Evolutionary conservation across 2,797 vertebrate species (phyloP).

Genomic region (Pogoniulus pusillus): DNA sequence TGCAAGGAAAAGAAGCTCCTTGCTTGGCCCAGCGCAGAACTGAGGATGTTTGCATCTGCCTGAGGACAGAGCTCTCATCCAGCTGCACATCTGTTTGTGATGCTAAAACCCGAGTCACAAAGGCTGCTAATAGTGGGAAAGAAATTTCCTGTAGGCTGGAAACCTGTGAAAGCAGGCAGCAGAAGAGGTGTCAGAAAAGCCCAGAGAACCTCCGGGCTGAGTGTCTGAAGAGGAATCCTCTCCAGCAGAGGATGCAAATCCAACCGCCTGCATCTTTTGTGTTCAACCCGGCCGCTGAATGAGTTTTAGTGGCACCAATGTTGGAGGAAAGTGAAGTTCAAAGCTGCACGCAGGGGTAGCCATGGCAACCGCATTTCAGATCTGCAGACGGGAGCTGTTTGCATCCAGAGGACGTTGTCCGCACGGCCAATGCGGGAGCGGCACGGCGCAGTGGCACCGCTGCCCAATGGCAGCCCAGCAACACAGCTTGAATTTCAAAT

Average conservation of each 20-base stretch:
- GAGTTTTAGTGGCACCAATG: slow-evolving; percentile 55
- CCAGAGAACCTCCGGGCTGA: not conserved
- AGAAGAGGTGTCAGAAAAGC: not conserved
- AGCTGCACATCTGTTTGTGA: not conserved
- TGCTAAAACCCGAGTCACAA: not conserved
- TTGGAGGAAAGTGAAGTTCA: slow-evolving; percentile 67
- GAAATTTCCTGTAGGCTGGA: slow-evolving; percentile 2
- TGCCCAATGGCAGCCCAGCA: not conserved
- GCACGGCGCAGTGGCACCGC: slow-evolving; percentile 8
- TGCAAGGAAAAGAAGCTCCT: slow-evolving; percentile 13
- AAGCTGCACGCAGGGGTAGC: slow-evolving; percentile 62
- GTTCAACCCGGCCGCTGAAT: slow-evolving; percentile 34
- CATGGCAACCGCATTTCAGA: slow-evolving; percentile 67
- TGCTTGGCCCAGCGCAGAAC: not conserved
- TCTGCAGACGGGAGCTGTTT: slow-evolving; percentile 59
- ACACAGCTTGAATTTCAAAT: slow-evolving; percentile 67
- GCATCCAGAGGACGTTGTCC: slow-evolving; percentile 47
- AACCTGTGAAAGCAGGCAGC: not conserved
- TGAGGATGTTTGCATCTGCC: not conserved
- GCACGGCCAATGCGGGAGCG: slow-evolving; percentile 26
- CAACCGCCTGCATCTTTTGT: slow-evolving; percentile 32
- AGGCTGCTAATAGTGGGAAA: not conserved
- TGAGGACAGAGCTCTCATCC: not conserved
- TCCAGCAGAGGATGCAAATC: not conserved
- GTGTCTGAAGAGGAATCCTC: not conserved